phyloP scores from a whole-genome alignment of 2,113 vertebrate species.

The Tenrec ecaudatus region DNA sequence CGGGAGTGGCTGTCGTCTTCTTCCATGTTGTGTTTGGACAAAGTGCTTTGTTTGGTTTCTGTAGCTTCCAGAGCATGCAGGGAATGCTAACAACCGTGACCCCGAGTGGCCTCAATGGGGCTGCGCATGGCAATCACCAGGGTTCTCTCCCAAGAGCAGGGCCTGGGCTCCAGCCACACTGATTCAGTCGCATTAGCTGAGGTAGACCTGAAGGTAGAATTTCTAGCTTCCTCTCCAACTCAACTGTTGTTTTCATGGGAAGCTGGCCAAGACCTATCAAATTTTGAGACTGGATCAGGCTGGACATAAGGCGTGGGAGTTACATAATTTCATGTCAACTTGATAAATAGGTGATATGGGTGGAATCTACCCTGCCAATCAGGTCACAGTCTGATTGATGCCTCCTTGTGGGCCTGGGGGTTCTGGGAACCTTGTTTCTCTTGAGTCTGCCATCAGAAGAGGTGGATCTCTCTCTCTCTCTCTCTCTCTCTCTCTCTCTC shows the following conservation, averaged over 20 bases:
- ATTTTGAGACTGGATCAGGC: neutral
- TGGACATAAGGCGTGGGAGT: neutral
- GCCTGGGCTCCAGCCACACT: neutral
- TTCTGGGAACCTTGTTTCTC: too few species aligned
- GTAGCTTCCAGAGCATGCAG: neutral
- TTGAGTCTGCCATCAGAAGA: too few species aligned
- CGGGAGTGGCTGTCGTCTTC: neutral
- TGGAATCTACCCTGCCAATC: too few species aligned
- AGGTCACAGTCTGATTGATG: too few species aligned
- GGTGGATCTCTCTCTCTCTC: too few species aligned
- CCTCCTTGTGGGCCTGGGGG: too few species aligned
- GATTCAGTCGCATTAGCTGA: neutral
- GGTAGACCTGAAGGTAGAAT: neutral
- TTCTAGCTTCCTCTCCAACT: fast-evolving
- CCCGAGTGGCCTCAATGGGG: neutral
- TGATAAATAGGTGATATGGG: too few species aligned
- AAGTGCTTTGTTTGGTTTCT: neutral
- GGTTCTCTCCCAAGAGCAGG: neutral
- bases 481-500: too few species aligned
- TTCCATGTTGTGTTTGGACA: neutral
- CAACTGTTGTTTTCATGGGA: neutral
- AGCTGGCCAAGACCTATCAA: neutral
- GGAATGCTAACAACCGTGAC: neutral
- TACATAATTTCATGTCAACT: too few species aligned
- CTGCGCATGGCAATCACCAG: too few species aligned